phyloP scores from a whole-genome alignment of 2,797 vertebrate genomes.

The Erpetoichthys calabaricus region DNA sequence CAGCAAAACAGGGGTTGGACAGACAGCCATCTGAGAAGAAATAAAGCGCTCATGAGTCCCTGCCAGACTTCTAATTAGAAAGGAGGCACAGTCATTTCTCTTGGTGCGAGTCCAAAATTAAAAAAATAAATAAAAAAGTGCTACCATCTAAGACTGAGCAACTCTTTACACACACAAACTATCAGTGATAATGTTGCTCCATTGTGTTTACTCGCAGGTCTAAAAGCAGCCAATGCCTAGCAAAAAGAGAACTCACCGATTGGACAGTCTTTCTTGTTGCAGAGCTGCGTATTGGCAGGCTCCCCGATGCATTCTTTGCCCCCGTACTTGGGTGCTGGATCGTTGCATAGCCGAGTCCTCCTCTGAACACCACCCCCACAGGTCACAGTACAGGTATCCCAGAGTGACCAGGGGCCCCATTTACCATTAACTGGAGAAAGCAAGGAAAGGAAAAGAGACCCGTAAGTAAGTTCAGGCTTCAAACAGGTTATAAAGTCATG shows the following conservation, averaged over 20 bases:
- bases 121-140: no score
- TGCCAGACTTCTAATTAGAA: neutral
- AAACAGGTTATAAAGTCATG: no score
- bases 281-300: constrained; percentile 55
- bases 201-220: no score
- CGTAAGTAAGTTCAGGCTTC: no score
- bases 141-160: no score
- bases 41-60: constrained; percentile 3
- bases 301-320: constrained; percentile 88
- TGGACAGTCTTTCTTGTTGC: constrained; percentile 84
- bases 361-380: constrained; percentile 83
- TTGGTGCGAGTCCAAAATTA: neutral
- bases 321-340: constrained; percentile 72
- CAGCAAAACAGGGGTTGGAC: constrained; percentile 87
- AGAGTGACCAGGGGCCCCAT: constrained; percentile 94
- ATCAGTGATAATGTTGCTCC: no score
- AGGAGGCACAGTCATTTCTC: neutral
- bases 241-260: constrained; percentile 54
- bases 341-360: constrained; percentile 77
- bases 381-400: constrained; percentile 82
- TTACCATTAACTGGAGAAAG: constrained; percentile 70
- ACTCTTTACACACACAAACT: no score
- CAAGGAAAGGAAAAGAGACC: neutral
- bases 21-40: constrained; percentile 76
- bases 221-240: no score